Conservation (phyloP, 2,113 vertebrate species). For the Empidonax traillii region DNA sequence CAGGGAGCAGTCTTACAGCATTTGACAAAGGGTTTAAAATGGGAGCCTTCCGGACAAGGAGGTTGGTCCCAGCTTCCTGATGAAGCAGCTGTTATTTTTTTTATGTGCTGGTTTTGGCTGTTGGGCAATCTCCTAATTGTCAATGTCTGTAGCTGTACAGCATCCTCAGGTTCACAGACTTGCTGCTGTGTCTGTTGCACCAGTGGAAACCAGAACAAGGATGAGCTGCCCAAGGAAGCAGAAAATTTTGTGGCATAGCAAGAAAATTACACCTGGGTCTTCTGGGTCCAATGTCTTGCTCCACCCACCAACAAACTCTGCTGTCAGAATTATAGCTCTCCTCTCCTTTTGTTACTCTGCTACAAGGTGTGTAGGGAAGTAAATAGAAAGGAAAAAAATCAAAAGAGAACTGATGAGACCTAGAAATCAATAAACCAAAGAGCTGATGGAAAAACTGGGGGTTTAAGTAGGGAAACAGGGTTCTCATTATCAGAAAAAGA, state of each 20-base stretch:
- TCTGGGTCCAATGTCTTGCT: not conserved
- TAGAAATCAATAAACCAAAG: not conserved
- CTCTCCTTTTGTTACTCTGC: not conserved
- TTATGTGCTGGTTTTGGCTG: not conserved
- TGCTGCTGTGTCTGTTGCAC: not conserved
- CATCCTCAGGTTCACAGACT: not conserved
- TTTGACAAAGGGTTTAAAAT: not conserved
- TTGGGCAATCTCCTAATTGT: rapidly evolving
- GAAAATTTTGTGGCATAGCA: not conserved
- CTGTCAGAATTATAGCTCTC: not conserved
- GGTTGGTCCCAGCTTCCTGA: not conserved
- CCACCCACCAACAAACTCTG: not conserved
- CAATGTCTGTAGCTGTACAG: not conserved
- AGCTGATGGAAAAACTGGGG: not conserved
- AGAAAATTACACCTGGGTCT: not conserved
- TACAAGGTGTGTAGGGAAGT: not conserved
- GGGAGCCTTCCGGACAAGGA: not conserved
- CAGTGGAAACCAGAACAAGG: not conserved
- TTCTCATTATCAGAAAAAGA: not conserved
- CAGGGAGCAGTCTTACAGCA: not conserved
- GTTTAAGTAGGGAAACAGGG: not conserved
- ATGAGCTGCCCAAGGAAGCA: not conserved
- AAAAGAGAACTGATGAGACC: not conserved
- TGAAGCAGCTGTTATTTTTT: not conserved
- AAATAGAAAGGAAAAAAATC: not conserved